Conservation (phyloP, 2,797 vertebrate species). For the Tiaroga cobitis region DNA sequence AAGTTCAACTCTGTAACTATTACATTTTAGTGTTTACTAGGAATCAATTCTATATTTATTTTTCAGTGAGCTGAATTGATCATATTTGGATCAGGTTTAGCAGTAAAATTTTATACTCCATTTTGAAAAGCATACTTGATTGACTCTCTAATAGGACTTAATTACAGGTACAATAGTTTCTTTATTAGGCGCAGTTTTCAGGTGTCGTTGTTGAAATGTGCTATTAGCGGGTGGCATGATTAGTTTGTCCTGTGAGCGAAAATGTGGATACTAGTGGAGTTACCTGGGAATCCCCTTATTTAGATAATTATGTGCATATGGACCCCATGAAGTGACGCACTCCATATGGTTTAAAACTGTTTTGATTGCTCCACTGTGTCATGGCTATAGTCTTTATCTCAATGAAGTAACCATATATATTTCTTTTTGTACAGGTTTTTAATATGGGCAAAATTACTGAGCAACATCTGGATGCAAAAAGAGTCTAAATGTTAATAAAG, state of each 20-base stretch:
- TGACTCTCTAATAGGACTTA: background rate
- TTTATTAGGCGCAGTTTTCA: background rate
- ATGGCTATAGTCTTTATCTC: background rate
- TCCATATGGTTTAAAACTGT: background rate
- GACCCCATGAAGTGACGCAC: background rate
- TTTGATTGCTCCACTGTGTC: background rate
- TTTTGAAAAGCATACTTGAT: background rate
- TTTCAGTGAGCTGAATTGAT: background rate
- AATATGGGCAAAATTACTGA: no score
- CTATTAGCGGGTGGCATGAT: background rate
- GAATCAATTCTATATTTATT: background rate
- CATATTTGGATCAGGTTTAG: background rate
- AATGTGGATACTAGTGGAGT: background rate
- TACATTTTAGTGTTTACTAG: background rate
- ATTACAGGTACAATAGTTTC: background rate
- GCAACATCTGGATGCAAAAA: background rate
- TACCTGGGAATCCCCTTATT: background rate
- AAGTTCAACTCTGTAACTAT: background rate
- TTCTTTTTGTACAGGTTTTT: background rate
- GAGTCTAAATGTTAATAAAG: background rate
- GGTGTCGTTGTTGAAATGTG: background rate
- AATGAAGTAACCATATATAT: background rate
- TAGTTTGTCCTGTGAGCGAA: background rate
- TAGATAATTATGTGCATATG: background rate
- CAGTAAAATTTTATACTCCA: background rate